Evolutionary conservation across 2,797 vertebrate genomes (phyloP).

Genomic region (Anisognathus igniventris): DNA sequence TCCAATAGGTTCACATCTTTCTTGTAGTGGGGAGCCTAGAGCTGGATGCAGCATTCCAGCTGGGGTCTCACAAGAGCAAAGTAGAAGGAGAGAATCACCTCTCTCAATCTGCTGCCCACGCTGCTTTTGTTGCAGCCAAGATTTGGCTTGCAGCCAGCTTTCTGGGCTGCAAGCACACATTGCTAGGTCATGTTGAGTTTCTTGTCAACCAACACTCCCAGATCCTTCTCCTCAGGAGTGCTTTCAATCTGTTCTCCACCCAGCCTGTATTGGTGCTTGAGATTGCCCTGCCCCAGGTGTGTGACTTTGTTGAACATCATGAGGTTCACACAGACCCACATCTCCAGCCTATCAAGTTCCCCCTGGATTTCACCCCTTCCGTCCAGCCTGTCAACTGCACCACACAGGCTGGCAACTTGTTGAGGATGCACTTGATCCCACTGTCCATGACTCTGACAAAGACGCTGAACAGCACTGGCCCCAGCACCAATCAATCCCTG

Average conservation of each 20-base stretch:
- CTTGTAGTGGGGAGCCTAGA: no score
- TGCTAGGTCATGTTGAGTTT: background rate
- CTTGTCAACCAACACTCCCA: background rate
- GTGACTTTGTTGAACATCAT: no score
- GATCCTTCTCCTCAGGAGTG: background rate
- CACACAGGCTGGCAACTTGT: background rate
- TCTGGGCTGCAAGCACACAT: background rate
- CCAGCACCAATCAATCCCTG: background rate
- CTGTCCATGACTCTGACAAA: background rate
- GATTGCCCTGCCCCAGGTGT: background rate
- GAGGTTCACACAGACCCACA: rapidly evolving
- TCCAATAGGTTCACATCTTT: background rate
- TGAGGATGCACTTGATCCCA: background rate
- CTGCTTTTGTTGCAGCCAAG: background rate
- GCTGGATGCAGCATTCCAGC: background rate
- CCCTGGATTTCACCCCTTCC: background rate
- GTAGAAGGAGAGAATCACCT: background rate
- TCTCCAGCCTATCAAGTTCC: background rate
- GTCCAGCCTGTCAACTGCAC: background rate
- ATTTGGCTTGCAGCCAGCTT: rapidly evolving
- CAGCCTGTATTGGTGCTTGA: background rate
- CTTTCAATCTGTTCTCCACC: rapidly evolving
- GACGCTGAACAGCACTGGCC: background rate
- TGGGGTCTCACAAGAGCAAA: background rate
- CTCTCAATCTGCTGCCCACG: rapidly evolving